Conservation (phyloP, 2,888 invertebrate species). For the Octodonta nipae region DNA sequence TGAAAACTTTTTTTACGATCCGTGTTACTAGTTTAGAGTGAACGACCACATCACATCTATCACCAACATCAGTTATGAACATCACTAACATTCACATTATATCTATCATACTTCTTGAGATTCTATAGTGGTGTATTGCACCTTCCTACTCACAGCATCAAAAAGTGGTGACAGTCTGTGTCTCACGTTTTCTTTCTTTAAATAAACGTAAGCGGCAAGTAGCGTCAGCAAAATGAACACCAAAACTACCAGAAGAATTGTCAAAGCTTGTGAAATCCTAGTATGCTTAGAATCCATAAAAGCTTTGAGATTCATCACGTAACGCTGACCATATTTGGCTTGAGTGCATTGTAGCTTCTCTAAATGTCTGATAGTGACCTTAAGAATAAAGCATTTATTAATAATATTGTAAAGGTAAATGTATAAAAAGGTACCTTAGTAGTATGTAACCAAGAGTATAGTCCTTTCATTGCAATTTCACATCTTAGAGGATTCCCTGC, state of each 20-base stretch:
- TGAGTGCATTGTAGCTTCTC: slow-evolving; percentile 41
- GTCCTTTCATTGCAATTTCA: slow-evolving; percentile 46
- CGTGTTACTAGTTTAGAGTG: too few species aligned
- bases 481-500: slow-evolving; percentile 57
- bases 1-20: too few species aligned
- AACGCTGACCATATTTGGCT: slow-evolving; percentile 24
- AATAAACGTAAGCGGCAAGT: slow-evolving; percentile 45
- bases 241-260: slow-evolving; percentile 41
- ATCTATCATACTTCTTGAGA: slow-evolving; percentile 29
- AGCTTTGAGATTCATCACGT: slow-evolving; percentile 27
- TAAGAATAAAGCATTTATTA: too few species aligned
- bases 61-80: too few species aligned
- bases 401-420: too few species aligned
- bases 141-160: slow-evolving; percentile 52
- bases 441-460: slow-evolving; percentile 49
- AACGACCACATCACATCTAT: too few species aligned
- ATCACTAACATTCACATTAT: background rate
- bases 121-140: slow-evolving; percentile 57
- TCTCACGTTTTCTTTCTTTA: slow-evolving; percentile 46
- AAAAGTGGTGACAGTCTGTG: slow-evolving; percentile 47
- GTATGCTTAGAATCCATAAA: slow-evolving; percentile 27
- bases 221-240: slow-evolving; percentile 42
- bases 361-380: slow-evolving; percentile 44
- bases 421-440: too few species aligned
- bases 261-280: slow-evolving; percentile 31